phyloP scores from a whole-genome alignment of 2,113 vertebrate species.

The Albula glossodonta region DNA sequence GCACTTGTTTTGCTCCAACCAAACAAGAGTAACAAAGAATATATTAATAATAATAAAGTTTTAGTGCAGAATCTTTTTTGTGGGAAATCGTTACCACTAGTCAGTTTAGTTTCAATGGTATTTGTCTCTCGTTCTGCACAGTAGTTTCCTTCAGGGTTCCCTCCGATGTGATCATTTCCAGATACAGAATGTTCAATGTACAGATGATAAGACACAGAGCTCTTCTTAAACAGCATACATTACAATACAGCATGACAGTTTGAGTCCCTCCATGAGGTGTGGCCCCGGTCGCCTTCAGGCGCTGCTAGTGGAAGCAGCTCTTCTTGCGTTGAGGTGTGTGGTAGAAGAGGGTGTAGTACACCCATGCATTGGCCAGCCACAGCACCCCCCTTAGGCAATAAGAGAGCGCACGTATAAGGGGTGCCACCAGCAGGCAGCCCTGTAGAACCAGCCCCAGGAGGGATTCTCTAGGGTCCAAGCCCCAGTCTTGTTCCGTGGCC shows the following conservation, averaged over 20 bases:
- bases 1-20: neutral
- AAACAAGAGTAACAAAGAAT: too few species aligned
- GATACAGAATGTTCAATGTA: neutral
- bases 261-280: neutral
- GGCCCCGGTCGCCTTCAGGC: neutral
- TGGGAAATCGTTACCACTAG: too few species aligned
- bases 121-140: too few species aligned
- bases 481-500: conserved; percentile 2
- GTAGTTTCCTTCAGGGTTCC: neutral
- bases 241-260: neutral
- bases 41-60: too few species aligned
- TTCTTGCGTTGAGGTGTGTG: conserved; percentile 42
- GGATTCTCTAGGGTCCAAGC: neutral
- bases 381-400: conserved; percentile 57
- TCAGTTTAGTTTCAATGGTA: too few species aligned
- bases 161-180: neutral
- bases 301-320: conserved; percentile 51
- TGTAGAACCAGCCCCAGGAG: neutral
- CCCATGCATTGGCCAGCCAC: conserved; percentile 66
- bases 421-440: neutral
- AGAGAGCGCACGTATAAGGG: conserved; percentile 50
- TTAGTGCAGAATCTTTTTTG: too few species aligned
- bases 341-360: conserved; percentile 71
- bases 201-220: neutral
- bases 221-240: neutral